A percentile compares a stretch with the other conserved stretches of the same genome.
These are phyloP conservation scores for Heliconius ismenius DNA, from an alignment of 2,888 invertebrate species.

Conservation along the genomic window DNA sequence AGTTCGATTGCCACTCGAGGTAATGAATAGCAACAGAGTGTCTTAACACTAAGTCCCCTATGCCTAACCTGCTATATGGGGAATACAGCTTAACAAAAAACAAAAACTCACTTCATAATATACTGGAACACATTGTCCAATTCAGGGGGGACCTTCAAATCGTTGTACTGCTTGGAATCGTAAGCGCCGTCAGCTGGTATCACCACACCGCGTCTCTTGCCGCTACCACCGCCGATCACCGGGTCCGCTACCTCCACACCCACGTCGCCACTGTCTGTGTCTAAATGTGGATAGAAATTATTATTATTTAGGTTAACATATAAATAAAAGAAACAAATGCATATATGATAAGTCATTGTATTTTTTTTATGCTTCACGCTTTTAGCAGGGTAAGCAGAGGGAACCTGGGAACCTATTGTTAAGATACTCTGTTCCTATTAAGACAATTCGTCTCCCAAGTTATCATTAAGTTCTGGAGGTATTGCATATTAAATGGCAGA, in stretches of 20 bases:
- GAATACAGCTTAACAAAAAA: not conserved
- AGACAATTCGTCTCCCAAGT: not conserved
- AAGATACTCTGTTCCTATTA: not conserved
- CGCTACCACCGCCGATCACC: conserved; percentile 54
- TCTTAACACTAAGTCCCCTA: not conserved
- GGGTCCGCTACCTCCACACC: conserved; percentile 52
- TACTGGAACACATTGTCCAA: conserved; percentile 96
- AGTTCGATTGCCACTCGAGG: too few species aligned
- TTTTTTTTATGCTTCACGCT: too few species aligned
- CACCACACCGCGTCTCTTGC: conserved; percentile 67
- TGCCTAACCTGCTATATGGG: not conserved
- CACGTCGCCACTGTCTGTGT: conserved; percentile 68
- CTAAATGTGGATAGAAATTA: conserved; percentile 48
- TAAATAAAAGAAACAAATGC: too few species aligned
- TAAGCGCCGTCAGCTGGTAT: conserved; percentile 84
- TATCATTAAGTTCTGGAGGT: too few species aligned
- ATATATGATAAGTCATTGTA: too few species aligned
- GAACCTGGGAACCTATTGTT: too few species aligned
- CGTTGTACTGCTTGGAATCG: conserved; percentile 91
- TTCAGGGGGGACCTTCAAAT: conserved; percentile 90
- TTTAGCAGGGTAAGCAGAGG: too few species aligned
- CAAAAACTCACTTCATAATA: conserved; percentile 88
- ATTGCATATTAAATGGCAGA: too few species aligned
- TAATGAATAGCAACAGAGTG: not conserved
- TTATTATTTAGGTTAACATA: too few species aligned